Evolutionary conservation across 1,140 invertebrate genomes (phyloP).

Genomic region (Temnothorax curvispinosus): DNA sequence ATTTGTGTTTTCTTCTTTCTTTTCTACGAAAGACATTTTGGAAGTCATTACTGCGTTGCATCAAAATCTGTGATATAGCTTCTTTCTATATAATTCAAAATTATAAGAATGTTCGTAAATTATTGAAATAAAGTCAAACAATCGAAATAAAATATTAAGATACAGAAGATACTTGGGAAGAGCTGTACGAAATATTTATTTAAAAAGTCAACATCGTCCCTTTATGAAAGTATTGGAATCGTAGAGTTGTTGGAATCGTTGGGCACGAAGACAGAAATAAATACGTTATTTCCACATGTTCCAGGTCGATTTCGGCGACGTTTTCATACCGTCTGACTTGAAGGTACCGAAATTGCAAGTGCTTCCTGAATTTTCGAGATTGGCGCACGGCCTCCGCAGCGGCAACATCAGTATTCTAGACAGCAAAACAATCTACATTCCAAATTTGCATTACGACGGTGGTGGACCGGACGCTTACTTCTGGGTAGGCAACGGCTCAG

Average conservation of each 20-base stretch:
- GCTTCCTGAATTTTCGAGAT: conserved; percentile 93
- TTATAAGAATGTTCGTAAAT: background rate
- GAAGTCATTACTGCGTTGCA: background rate
- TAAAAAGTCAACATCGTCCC: background rate
- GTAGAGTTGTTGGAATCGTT: background rate
- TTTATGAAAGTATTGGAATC: background rate
- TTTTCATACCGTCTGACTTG: conserved; percentile 91
- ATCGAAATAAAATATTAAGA: background rate
- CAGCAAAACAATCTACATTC: conserved; percentile 96
- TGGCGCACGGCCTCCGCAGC: conserved; percentile 94
- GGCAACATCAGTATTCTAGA: conserved; percentile 96
- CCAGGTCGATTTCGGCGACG: conserved; percentile 94
- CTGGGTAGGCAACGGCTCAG: conserved; percentile 95
- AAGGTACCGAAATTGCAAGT: conserved; percentile 91
- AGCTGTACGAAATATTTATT: background rate
- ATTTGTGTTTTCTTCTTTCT: background rate
- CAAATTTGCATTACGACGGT: conserved; percentile 96
- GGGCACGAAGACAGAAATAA: conserved; percentile 5
- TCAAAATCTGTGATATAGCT: background rate
- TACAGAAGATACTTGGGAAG: background rate
- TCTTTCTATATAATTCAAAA: background rate
- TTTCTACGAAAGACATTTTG: background rate
- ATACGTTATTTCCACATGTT: conserved; percentile 63
- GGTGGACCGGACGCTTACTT: conserved; percentile 96
- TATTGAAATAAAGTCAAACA: background rate